Percentiles rank a stretch among this genome's conserved stretches.
These are phyloP conservation scores for Bugulina stolonifera DNA, from an alignment of 2,888 invertebrate genomes.

Conservation along the genomic window DNA sequence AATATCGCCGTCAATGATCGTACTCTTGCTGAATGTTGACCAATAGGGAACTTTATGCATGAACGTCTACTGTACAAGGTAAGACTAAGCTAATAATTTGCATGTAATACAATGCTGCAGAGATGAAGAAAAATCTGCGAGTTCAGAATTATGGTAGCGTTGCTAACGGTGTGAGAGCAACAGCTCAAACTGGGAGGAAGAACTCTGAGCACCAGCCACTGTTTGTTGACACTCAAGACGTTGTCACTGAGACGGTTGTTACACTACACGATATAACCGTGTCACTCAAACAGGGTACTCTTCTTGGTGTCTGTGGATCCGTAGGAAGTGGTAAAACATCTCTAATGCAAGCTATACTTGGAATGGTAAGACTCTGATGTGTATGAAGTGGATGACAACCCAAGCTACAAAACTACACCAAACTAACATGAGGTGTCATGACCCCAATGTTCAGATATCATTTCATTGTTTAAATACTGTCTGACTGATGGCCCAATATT, in stretches of 20 bases:
- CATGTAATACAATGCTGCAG: too few species aligned
- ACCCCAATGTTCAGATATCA: too few species aligned
- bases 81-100: too few species aligned
- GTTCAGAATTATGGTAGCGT: not conserved
- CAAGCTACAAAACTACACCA: too few species aligned
- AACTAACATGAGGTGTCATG: too few species aligned
- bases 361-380: slow-evolving; percentile 30
- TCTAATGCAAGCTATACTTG: slow-evolving; percentile 29
- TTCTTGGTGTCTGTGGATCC: slow-evolving; percentile 27
- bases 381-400: too few species aligned
- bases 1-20: too few species aligned
- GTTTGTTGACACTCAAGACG: not conserved
- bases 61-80: too few species aligned
- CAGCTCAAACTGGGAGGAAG: not conserved
- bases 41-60: too few species aligned
- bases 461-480: too few species aligned
- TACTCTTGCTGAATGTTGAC: too few species aligned
- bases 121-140: not conserved
- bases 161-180: not conserved
- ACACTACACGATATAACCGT: slow-evolving; percentile 8
- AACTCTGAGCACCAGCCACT: not conserved
- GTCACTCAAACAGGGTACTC: not conserved
- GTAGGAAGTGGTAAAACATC: slow-evolving; percentile 31
- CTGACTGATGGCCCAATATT: too few species aligned
- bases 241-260: not conserved